Evolutionary conservation across 2,888 invertebrate genomes (phyloP).

Genomic region (Mimas tiliae): DNA sequence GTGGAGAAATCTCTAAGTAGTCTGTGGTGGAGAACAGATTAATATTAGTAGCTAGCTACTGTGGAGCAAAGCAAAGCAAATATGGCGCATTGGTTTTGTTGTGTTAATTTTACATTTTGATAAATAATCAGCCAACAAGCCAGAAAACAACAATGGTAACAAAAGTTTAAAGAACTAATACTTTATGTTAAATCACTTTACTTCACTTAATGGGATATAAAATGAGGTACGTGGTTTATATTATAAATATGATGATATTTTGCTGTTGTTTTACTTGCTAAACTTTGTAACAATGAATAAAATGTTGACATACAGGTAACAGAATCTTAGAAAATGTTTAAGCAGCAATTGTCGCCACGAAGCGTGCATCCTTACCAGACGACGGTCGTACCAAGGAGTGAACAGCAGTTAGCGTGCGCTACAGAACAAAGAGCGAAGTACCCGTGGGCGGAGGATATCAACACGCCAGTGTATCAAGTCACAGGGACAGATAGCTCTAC

Average conservation of each 20-base stretch:
- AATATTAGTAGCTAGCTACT: no score
- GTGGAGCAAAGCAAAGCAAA: neutral
- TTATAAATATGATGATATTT: no score
- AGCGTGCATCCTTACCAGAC: conserved; percentile 81
- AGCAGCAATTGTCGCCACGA: conserved; percentile 76
- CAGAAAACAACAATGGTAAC: no score
- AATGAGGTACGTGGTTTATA: no score
- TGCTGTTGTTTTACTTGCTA: no score
- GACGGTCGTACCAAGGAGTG: conserved; percentile 76
- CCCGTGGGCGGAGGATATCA: conserved; percentile 77
- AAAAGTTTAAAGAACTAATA: no score
- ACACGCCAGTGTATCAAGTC: conserved; percentile 69
- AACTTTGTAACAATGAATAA: neutral
- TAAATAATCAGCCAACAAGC: neutral
- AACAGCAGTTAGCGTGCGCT: conserved; percentile 74
- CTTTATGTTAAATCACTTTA: no score
- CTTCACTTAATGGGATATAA: no score
- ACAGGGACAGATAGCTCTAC: conserved; percentile 80
- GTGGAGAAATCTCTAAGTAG: no score
- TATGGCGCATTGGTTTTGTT: conserved; percentile 11
- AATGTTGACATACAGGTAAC: conserved; percentile 29
- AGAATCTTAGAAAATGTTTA: conserved; percentile 66
- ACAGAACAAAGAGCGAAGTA: conserved; percentile 77
- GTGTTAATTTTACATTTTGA: neutral
- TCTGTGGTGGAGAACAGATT: no score